phyloP scores from a whole-genome alignment of 2,888 invertebrate genomes.

The Julus scanicus region DNA sequence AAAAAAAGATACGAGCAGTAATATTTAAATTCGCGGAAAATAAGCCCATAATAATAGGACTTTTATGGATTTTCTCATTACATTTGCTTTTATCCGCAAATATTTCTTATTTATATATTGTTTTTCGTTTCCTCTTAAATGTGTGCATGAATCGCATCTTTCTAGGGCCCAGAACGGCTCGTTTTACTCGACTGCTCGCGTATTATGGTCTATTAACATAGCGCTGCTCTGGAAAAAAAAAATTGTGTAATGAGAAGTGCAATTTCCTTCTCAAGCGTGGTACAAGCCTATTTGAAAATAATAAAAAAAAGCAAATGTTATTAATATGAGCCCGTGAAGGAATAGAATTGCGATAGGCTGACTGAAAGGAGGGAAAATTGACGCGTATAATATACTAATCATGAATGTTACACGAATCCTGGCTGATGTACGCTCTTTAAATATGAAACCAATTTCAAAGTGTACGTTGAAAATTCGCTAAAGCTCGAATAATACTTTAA shows the following conservation, averaged over 20 bases:
- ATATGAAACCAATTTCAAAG: conserved; percentile 28
- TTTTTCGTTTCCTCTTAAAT: background rate
- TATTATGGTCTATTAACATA: conserved; percentile 52
- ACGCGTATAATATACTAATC: conserved; percentile 21
- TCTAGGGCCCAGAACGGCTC: conserved; percentile 24
- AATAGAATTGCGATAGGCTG: background rate
- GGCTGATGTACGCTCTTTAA: background rate
- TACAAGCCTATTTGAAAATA: conserved; percentile 20
- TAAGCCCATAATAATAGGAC: background rate
- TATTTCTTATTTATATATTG: conserved; percentile 40
- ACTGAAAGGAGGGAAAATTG: background rate
- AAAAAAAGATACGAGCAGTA: background rate
- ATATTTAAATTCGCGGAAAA: background rate
- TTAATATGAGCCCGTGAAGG: conserved; percentile 43
- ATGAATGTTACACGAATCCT: background rate
- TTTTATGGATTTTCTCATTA: conserved; percentile 31
- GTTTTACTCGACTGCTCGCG: conserved; percentile 36
- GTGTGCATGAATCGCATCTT: background rate
- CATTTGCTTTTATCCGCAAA: background rate
- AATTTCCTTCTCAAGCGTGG: conserved; percentile 44
- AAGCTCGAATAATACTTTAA: conserved; percentile 26
- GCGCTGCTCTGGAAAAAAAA: conserved; percentile 46
- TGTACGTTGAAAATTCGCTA: background rate
- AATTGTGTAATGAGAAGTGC: conserved; percentile 50
- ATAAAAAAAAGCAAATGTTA: conserved; percentile 39